Base-by-base conservation (phyloP, 2,113 vertebrate genomes). In the Rafetus swinhoei region DNA sequence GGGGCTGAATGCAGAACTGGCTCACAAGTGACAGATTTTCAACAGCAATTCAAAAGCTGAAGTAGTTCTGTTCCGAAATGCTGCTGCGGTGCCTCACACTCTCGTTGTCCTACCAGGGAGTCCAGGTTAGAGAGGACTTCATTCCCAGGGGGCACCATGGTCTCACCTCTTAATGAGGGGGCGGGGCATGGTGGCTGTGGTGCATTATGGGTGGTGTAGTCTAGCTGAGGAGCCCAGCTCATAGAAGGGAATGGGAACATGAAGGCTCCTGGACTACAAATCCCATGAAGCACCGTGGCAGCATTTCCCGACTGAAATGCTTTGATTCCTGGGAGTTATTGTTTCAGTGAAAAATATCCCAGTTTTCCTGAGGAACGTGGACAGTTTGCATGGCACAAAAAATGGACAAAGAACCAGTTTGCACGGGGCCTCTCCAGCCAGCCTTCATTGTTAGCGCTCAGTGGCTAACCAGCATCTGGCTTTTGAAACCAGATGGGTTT, bases 381-480 rank as follows among this genome's bases (percentile, higher is more conserved):
- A 27, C 11, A 1, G 29, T 0, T n/a, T 69, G 62, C 65, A 35
- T 19, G n/a, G 62, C 65, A 35, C 32, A 35, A 9, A 69, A 69
- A 8, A 3, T 35, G n/a, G 2, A 9, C 16, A 55, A 53, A 2
- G 9, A 2, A 3, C n/a, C 12, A 76, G 62, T 79, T 45, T 91
- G 93, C 60, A 54, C 15, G 3, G 13, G 79, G 7, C n/a, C 81
- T 7, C 72, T 82, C 1, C 56, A 45, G 69, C 82, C 27, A 0
- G 1, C 16, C 62, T 86, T 74, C 4, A 65, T 57, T 82, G 16
- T 82, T 1, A 80, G 85, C 93, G 25, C 32, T 32, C 62, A 2
- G 92, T 22, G 90, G 92, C 87, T 96, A 90, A 93, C 93, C 89
- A 89, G 96, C 88, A 45, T 8, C 94, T 89, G 45, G 45, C 45